These are phyloP conservation scores for Harpagus bidentatus DNA, from an alignment of 2,113 vertebrate species.

Conservation along the genomic window DNA sequence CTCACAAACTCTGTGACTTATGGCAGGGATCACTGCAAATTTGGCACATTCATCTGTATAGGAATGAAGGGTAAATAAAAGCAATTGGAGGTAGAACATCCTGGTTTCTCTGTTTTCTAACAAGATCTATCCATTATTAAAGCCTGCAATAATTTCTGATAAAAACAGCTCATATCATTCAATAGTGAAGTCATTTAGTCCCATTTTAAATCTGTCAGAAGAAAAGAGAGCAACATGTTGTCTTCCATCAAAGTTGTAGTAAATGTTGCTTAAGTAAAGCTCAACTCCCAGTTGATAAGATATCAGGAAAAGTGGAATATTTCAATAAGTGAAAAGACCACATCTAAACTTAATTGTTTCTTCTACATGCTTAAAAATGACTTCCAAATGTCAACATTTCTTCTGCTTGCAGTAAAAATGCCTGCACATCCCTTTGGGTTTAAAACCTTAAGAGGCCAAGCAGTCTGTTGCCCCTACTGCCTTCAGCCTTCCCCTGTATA, in stretches of 20 bases:
- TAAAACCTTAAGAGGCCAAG: background rate
- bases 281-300: background rate
- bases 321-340: background rate
- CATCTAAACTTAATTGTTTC: background rate
- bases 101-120: constrained; percentile 8
- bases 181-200: background rate
- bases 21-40: background rate
- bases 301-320: background rate
- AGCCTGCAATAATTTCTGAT: background rate
- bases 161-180: constrained; percentile 27
- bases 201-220: background rate
- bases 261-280: background rate
- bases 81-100: background rate
- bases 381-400: background rate
- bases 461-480: background rate
- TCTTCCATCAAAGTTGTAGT: background rate
- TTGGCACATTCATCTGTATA: background rate
- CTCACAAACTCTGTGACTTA: background rate
- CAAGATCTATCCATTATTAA: constrained; percentile 40
- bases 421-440: background rate
- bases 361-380: background rate
- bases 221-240: background rate
- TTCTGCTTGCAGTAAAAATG: background rate
- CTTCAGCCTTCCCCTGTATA: background rate
- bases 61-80: constrained; percentile 17